Evolutionary conservation across 2,113 vertebrate genomes (phyloP).

Genomic region (Grus americana): DNA sequence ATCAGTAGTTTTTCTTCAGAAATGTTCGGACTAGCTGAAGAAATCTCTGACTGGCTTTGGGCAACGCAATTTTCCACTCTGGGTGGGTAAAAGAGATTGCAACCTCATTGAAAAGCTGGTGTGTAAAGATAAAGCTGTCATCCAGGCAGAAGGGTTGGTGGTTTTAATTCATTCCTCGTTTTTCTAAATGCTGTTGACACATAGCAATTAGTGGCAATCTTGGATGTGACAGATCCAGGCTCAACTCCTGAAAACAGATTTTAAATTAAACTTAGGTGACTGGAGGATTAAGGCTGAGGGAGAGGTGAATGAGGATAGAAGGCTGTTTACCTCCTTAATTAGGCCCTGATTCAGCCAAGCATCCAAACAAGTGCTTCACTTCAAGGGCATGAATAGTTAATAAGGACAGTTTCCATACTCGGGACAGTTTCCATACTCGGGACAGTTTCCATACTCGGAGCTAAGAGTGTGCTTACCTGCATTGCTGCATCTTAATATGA

Average conservation of each 20-base stretch:
- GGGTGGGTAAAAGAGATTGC: background rate
- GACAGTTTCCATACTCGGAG: background rate
- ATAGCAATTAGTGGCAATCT: slow-evolving; percentile 37
- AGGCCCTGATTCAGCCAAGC: slow-evolving; percentile 35
- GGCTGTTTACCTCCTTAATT: slow-evolving; percentile 45
- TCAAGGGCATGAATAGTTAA: slow-evolving; percentile 32
- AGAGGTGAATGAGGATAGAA: background rate
- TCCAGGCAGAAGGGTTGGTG: background rate
- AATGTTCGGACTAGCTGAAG: background rate
- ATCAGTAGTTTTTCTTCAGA: background rate
- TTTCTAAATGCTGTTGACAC: slow-evolving; percentile 29
- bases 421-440: background rate
- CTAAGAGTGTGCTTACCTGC: background rate
- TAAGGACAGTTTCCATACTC: background rate
- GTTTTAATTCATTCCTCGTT: slow-evolving; percentile 25
- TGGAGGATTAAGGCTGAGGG: slow-evolving; percentile 16
- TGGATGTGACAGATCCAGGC: background rate
- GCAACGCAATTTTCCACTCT: background rate
- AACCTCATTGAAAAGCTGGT: background rate
- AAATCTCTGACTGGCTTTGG: background rate
- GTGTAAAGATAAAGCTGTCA: slow-evolving; percentile 32
- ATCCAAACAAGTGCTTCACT: slow-evolving; percentile 39
- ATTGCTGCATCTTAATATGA: background rate
- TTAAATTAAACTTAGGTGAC: slow-evolving; percentile 44
- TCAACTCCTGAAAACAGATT: slow-evolving; percentile 34